These are phyloP conservation scores for Tethya wilhelma DNA, from an alignment of 37 sponge, comb jelly and placozoan genomes.

Conservation along the genomic window DNA sequence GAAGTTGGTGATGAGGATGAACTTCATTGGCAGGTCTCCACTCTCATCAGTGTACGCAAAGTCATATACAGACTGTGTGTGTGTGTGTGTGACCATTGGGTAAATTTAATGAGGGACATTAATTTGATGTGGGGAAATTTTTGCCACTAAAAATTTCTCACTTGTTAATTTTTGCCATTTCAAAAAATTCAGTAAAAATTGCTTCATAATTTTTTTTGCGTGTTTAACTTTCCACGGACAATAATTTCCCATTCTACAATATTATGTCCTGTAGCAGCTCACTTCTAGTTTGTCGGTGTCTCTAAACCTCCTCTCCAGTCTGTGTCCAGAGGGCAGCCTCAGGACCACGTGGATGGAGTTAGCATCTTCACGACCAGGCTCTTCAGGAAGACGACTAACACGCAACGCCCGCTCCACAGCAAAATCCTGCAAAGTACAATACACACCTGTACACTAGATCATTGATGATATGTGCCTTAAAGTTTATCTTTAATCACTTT, in stretches of 20 bases:
- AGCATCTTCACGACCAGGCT: slow-evolving; percentile 40
- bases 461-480: neutral
- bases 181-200: neutral
- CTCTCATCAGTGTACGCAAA: slow-evolving; percentile 55
- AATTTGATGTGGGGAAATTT: neutral
- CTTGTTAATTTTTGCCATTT: neutral
- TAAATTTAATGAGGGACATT: neutral
- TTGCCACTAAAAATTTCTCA: neutral
- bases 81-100: neutral
- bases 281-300: slow-evolving; percentile 61
- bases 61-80: slow-evolving; percentile 65
- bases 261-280: neutral
- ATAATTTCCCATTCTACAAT: neutral
- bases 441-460: neutral
- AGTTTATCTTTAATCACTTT: neutral
- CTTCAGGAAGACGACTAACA: slow-evolving; percentile 52
- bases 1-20: slow-evolving; percentile 68
- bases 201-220: neutral
- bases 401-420: slow-evolving; percentile 21
- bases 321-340: slow-evolving; percentile 34
- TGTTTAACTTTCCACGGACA: neutral
- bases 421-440: slow-evolving; percentile 38
- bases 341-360: slow-evolving; percentile 32
- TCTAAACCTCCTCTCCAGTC: slow-evolving; percentile 67
- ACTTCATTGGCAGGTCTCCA: slow-evolving; percentile 17